phyloP scores from a whole-genome alignment of 2,113 vertebrate species.

The Nesoenas mayeri region DNA sequence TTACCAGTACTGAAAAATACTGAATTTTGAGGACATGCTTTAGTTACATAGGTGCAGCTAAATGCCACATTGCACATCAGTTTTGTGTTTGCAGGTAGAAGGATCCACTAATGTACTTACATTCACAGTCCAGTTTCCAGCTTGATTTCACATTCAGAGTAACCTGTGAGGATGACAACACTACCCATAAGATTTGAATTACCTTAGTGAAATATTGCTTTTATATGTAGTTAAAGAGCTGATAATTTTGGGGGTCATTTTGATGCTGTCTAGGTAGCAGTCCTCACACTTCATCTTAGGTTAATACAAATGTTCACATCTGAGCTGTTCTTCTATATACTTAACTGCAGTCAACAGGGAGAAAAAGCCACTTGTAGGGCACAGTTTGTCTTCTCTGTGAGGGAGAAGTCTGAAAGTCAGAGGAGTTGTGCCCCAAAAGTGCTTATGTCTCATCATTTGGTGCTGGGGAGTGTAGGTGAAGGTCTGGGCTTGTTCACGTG shows the following conservation, averaged over 20 bases:
- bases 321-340: background rate
- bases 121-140: background rate
- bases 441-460: background rate
- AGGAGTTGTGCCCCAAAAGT: background rate
- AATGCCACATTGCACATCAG: background rate
- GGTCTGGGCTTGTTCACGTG: background rate
- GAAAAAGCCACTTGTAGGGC: background rate
- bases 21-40: background rate
- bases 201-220: background rate
- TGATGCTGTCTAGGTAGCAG: background rate
- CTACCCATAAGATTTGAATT: background rate
- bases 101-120: background rate
- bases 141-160: background rate
- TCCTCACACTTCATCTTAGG: background rate
- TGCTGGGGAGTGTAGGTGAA: background rate
- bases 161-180: background rate
- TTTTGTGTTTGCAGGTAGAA: background rate
- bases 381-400: background rate
- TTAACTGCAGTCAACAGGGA: background rate
- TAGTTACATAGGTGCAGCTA: accelerated
- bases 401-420: background rate
- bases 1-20: background rate
- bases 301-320: background rate
- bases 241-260: background rate
- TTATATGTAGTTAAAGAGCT: background rate